Conservation (phyloP, 2,888 invertebrate species). For the Tenodera sinensis region DNA sequence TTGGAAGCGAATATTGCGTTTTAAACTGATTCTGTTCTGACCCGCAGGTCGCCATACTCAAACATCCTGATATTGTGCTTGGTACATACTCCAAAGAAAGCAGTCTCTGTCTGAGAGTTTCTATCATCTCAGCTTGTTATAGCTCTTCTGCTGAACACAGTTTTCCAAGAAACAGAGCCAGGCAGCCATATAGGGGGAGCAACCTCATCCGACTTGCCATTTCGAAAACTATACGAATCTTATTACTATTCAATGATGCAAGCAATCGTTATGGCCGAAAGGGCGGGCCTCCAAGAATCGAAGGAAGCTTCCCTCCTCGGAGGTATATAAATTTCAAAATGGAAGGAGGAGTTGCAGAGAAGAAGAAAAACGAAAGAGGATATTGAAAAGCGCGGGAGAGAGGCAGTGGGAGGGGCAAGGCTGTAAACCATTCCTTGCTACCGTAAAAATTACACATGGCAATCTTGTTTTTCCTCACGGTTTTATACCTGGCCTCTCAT, state of each 20-base stretch:
- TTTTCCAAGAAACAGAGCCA: background rate
- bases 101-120: background rate
- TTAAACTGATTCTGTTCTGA: too few species aligned
- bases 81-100: background rate
- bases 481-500: background rate
- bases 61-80: too few species aligned
- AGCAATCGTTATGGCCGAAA: conserved; percentile 40
- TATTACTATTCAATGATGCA: conserved; percentile 51
- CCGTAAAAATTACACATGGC: background rate
- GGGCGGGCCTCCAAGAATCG: conserved; percentile 26
- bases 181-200: background rate
- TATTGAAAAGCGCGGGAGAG: background rate
- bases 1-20: too few species aligned
- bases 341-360: conserved; percentile 8
- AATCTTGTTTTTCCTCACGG: background rate
- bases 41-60: too few species aligned
- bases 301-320: conserved; percentile 19
- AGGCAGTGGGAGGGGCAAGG: background rate
- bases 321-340: conserved; percentile 31
- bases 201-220: conserved; percentile 21
- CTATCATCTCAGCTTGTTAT: background rate
- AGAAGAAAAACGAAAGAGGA: conserved; percentile 9
- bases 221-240: conserved; percentile 38
- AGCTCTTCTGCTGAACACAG: background rate
- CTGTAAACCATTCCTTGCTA: conserved; percentile 1